Evolutionary conservation across 2,797 vertebrate species (phyloP).

Genomic region (Cossypha heuglini): DNA sequence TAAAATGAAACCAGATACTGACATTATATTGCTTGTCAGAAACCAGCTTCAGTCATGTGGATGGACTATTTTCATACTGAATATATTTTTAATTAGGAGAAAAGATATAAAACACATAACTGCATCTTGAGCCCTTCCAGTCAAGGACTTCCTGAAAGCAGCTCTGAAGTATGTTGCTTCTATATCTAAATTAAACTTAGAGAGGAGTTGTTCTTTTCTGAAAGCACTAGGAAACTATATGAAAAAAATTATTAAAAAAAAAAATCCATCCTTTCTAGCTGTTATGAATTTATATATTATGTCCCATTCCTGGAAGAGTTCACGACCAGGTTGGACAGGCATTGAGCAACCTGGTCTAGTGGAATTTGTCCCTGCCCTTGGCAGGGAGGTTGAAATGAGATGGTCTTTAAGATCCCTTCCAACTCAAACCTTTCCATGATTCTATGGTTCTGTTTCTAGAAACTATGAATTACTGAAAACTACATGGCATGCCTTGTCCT

Average conservation of each 20-base stretch:
- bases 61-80: not conserved
- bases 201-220: not conserved
- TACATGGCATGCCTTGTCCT: accelerated
- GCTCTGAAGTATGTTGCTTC: not conserved
- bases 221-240: not conserved
- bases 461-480: not conserved
- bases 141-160: not conserved
- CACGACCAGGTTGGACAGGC: not conserved
- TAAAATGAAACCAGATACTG: not conserved
- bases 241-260: not conserved
- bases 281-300: not conserved
- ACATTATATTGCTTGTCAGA: not conserved
- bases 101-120: not conserved
- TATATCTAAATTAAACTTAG: not conserved
- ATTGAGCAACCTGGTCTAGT: not conserved
- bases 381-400: accelerated
- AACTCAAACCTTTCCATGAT: not conserved
- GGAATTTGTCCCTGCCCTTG: not conserved
- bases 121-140: not conserved
- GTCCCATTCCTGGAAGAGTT: not conserved
- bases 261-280: not conserved
- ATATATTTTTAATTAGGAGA: not conserved
- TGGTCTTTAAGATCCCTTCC: not conserved
- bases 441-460: not conserved
- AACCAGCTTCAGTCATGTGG: not conserved